Conservation (phyloP, 2,888 invertebrate genomes). For the Eupsilia transversa region DNA sequence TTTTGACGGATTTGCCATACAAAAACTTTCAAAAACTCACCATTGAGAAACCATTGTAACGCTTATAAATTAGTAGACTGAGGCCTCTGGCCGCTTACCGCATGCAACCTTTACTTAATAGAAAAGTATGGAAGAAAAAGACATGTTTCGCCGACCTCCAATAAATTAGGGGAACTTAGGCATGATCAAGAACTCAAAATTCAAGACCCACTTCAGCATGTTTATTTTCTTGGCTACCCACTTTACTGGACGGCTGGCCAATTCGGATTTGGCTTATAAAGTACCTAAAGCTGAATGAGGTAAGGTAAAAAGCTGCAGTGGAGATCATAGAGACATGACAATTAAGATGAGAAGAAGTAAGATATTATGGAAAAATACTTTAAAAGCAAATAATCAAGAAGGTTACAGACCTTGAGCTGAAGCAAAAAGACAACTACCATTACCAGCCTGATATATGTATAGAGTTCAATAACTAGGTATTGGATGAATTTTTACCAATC, state of each 20-base stretch:
- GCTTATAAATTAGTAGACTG: no score
- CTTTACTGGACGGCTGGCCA: neutral
- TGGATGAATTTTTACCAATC: neutral
- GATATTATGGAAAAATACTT: neutral
- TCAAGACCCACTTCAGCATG: neutral
- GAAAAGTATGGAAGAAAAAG: neutral
- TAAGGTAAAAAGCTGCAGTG: neutral
- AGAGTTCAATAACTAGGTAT: neutral
- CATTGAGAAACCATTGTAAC: no score
- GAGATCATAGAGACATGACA: neutral
- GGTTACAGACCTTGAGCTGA: neutral
- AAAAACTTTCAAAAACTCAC: no score
- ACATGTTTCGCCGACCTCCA: neutral
- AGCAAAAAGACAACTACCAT: neutral
- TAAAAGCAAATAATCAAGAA: neutral
- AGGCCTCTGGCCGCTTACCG: no score
- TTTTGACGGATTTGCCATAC: no score
- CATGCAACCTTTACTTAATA: no score
- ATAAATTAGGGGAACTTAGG: neutral
- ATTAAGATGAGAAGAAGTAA: no score
- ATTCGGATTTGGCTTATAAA: neutral
- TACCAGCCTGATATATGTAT: neutral
- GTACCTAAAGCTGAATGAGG: neutral
- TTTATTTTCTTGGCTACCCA: neutral
- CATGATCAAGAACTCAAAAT: no score